Base-by-base conservation (phyloP, 2,888 invertebrate species). In the Drosophila vallismaia region DNA sequence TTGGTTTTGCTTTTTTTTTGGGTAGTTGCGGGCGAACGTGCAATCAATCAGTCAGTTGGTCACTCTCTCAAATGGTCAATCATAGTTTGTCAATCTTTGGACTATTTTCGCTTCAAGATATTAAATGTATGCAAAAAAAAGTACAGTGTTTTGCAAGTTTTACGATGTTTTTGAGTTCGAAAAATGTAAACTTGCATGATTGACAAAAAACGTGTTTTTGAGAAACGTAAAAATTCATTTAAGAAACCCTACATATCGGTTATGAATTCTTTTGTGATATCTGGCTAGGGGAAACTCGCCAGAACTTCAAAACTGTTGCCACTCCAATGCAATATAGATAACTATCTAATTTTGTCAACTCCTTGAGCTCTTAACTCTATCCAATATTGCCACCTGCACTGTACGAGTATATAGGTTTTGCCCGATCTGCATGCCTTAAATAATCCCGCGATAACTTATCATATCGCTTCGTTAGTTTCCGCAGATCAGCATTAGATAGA, bases 381-480 rank as follows among this genome's bases (percentile, higher is more conserved):
- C 33, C 56, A 56, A 49, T 44, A 36, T 50, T 44, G 1, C 31
- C 31, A 19, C 48, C 29, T 44, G 31, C 36, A 64, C 49, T 55
- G 58, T 70, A 28, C 6, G 19, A 2, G 28, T 28, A 36, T 36
- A 5, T 36, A 44, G 48, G 24, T 46, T 74, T 51, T 42, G 51
- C 56, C 54, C 51, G 36, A 57, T 58, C 46, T 56, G 44, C 33
- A 45, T 58, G 60, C 40, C 56, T 63, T 58, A 49, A 71, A 59
- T 79, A 77, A 72, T 51, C 56, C 50, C 19, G 6, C 51, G 84
- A 81, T 84, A 75, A 31, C 71, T 70, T 81, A 84, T 86, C 86
- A 54, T 33, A 81, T 63, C 57, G 56, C 50, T 40, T 45, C 12
- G 19, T 55, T 68, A 72, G 56, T 55, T 71, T 33, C 33, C 38